phyloP scores from a whole-genome alignment of 2,888 invertebrate genomes.

The Orthosia gracilis region DNA sequence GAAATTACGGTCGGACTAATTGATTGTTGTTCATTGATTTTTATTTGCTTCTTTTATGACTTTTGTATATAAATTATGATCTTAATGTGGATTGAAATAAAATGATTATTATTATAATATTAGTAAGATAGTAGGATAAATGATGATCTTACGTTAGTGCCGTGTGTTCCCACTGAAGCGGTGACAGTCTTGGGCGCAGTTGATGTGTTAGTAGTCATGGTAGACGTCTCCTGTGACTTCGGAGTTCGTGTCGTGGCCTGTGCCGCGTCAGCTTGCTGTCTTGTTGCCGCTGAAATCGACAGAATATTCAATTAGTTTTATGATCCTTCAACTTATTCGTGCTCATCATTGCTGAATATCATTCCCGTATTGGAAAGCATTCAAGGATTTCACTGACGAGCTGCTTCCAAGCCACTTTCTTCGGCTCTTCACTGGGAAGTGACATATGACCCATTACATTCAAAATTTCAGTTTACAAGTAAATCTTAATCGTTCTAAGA shows the following conservation, averaged over 20 bases:
- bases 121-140: not conserved
- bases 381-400: too few relatives aligned
- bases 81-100: too few relatives aligned
- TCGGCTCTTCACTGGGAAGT: too few relatives aligned
- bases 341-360: too few relatives aligned
- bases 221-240: slow-evolving; percentile 94
- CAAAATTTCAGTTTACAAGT: not conserved
- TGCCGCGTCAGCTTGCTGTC: slow-evolving; percentile 83
- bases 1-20: too few relatives aligned
- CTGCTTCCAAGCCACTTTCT: too few relatives aligned
- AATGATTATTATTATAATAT: too few relatives aligned
- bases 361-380: too few relatives aligned
- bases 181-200: slow-evolving; percentile 92
- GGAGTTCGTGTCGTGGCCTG: slow-evolving; percentile 92
- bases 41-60: too few relatives aligned
- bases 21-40: too few relatives aligned
- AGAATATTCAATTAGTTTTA: slow-evolving; percentile 3
- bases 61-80: too few relatives aligned
- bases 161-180: slow-evolving; percentile 93
- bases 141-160: slow-evolving; percentile 89
- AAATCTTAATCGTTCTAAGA: not conserved
- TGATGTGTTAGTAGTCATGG: slow-evolving; percentile 92
- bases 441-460: not conserved
- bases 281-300: slow-evolving; percentile 82
- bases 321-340: too few relatives aligned